These are phyloP conservation scores for Mesocricetus auratus DNA, from an alignment of 2,113 vertebrate genomes.

Conservation along the genomic window DNA sequence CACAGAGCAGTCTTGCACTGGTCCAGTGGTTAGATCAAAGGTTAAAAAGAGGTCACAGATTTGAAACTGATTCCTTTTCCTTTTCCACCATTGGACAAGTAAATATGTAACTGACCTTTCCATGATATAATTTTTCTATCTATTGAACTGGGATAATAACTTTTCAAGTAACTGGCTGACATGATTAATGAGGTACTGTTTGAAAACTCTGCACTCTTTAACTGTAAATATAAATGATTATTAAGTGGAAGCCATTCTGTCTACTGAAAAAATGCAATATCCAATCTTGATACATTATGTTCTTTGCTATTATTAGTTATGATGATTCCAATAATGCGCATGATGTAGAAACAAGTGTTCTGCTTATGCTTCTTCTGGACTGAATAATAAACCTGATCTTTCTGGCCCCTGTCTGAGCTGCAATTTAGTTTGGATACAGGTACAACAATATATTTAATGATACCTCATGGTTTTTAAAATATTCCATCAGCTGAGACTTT, in stretches of 20 bases:
- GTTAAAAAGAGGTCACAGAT: slow-evolving; percentile 61
- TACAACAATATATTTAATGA: slow-evolving; percentile 57
- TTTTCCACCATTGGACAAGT: slow-evolving; percentile 65
- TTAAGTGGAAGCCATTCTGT: slow-evolving; percentile 56
- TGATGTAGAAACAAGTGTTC: slow-evolving; percentile 64
- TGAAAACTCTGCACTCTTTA: slow-evolving; percentile 50
- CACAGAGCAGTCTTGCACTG: slow-evolving; percentile 37
- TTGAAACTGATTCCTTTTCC: slow-evolving; percentile 61
- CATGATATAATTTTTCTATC: slow-evolving; percentile 75
- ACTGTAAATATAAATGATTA: slow-evolving; percentile 69
- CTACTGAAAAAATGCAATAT: slow-evolving; percentile 65
- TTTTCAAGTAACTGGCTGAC: slow-evolving; percentile 73
- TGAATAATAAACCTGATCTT: slow-evolving; percentile 74
- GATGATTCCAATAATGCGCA: slow-evolving; percentile 61
- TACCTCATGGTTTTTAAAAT: slow-evolving; percentile 27
- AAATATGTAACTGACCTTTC: slow-evolving; percentile 76
- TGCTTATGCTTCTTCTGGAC: slow-evolving; percentile 68
- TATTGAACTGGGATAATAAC: slow-evolving; percentile 76
- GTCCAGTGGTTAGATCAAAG: slow-evolving; percentile 70
- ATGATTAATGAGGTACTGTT: slow-evolving; percentile 78
- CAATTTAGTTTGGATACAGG: slow-evolving; percentile 68
- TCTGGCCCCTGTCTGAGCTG: slow-evolving; percentile 59
- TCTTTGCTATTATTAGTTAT: slow-evolving; percentile 69
- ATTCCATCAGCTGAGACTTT: slow-evolving; percentile 24
- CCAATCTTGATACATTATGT: slow-evolving; percentile 60